These are phyloP conservation scores for Cecropterus lyciades DNA, from an alignment of 1,140 invertebrate genomes.

Conservation along the genomic window DNA sequence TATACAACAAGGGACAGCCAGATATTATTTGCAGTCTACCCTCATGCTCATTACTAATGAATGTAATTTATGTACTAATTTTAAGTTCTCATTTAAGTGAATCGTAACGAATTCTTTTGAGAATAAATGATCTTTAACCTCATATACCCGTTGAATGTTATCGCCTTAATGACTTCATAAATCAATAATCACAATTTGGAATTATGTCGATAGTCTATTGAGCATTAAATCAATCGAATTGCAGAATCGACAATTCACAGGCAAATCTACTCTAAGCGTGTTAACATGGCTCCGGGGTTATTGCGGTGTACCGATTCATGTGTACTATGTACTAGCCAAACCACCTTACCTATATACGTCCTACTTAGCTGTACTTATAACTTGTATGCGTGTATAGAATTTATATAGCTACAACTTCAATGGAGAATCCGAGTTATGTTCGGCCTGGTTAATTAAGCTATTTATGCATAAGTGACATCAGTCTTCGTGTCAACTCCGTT, in stretches of 20 bases:
- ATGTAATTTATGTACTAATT: no score
- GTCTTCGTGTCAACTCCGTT: conserved; percentile 7
- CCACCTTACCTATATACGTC: conserved; percentile 33
- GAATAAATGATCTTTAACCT: no score
- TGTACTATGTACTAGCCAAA: conserved; percentile 44
- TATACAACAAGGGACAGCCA: no score
- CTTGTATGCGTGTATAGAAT: background rate
- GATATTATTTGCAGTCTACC: no score
- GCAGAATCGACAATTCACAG: conserved; percentile 74
- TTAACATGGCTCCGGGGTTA: conserved; percentile 75
- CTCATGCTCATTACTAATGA: no score
- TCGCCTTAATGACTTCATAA: background rate
- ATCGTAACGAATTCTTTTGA: no score
- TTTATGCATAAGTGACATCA: conserved; percentile 8
- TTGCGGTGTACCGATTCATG: conserved; percentile 70
- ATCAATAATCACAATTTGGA: conserved; percentile 31
- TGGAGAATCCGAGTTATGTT: background rate
- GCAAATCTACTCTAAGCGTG: conserved; percentile 76
- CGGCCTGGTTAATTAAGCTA: conserved; percentile 6
- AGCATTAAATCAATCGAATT: conserved; percentile 68
- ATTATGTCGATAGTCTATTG: conserved; percentile 50
- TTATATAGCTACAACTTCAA: background rate
- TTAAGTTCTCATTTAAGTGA: no score
- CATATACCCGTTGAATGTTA: no score
- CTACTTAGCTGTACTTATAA: conserved; percentile 9